A percentile compares a stretch with the other conserved stretches of the same genome.
These are phyloP conservation scores for Notechis scutatus DNA, from an alignment of 2,113 vertebrate species.

Conservation along the genomic window DNA sequence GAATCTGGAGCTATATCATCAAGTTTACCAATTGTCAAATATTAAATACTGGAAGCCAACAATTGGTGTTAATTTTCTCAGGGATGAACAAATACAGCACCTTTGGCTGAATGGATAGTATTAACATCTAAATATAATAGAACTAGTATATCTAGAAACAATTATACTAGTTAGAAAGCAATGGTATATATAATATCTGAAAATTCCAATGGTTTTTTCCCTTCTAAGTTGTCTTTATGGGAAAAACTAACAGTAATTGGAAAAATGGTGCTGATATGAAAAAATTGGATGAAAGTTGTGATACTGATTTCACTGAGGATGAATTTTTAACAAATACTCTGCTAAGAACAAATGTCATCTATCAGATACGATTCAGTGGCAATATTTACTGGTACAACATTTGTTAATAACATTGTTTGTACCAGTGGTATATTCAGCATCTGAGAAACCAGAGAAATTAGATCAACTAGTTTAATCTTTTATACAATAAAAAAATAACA, in stretches of 20 bases:
- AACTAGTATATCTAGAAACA: not conserved
- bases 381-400: not conserved
- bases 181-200: not conserved
- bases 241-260: not conserved
- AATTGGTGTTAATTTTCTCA: not conserved
- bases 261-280: not conserved
- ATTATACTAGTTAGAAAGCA: not conserved
- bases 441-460: not conserved
- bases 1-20: not conserved
- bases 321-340: not conserved
- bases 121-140: not conserved
- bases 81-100: not conserved
- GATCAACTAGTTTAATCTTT: not conserved
- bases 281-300: not conserved
- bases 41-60: not conserved
- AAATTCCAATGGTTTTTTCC: not conserved
- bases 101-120: not conserved
- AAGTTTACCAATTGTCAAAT: not conserved
- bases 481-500: not conserved
- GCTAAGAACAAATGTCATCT: not conserved
- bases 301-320: not conserved
- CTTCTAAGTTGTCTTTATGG: not conserved
- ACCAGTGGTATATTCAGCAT: not conserved
- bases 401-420: not conserved
- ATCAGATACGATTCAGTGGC: not conserved